Evolutionary conservation across 2,888 invertebrate species (phyloP).

Genomic region (Xestia c-nigrum): DNA sequence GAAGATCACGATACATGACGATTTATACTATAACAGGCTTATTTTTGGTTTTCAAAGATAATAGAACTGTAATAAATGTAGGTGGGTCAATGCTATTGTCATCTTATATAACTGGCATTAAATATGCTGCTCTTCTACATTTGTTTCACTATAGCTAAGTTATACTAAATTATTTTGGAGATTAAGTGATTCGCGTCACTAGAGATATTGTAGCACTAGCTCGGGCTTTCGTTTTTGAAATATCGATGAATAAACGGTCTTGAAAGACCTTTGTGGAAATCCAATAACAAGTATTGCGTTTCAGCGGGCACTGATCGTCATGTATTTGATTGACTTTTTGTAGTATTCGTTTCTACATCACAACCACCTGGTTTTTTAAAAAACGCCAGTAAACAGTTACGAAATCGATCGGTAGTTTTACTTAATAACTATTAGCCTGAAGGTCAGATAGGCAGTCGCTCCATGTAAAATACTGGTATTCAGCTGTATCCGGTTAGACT

Average conservation of each 20-base stretch:
- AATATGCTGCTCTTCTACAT: neutral
- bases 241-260: neutral
- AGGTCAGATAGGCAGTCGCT: no score
- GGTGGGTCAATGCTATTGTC: no score
- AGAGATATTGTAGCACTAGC: neutral
- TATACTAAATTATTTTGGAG: conserved; percentile 24
- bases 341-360: neutral
- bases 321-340: neutral
- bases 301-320: neutral
- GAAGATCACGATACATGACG: no score
- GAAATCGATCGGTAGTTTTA: neutral
- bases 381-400: no score
- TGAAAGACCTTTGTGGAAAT: neutral
- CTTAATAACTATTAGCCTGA: no score
- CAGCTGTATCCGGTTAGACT: no score
- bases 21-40: no score
- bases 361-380: neutral
- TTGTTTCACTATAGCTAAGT: neutral
- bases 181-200: neutral
- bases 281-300: neutral
- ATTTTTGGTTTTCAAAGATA: no score
- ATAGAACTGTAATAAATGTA: no score
- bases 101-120: no score
- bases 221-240: neutral
- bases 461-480: no score